These are phyloP conservation scores for Drosophila imparisetae DNA, from an alignment of 2,888 invertebrate genomes.

Conservation along the genomic window DNA sequence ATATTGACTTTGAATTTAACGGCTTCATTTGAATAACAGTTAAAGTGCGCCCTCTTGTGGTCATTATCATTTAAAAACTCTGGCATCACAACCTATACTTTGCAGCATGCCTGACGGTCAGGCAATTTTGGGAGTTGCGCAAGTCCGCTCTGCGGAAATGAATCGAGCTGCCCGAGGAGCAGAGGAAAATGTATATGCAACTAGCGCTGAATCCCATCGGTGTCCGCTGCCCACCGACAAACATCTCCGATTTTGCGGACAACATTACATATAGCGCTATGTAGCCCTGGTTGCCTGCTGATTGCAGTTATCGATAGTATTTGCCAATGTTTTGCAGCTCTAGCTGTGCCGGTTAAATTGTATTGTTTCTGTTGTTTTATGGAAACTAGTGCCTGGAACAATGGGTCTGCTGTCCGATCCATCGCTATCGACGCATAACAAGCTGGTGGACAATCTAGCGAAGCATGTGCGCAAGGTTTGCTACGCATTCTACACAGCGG, in stretches of 20 bases:
- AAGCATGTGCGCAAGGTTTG: conserved; percentile 82
- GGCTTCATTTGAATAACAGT: conserved; percentile 20
- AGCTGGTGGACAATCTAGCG: conserved; percentile 78
- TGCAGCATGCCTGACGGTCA: too few relatives aligned
- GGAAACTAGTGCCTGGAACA: conserved; percentile 31
- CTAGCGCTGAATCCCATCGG: too few relatives aligned
- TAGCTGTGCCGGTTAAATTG: conserved; percentile 43
- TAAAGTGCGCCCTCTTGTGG: neutral
- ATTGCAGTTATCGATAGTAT: neutral
- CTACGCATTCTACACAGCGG: conserved; percentile 88
- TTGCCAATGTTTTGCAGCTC: conserved; percentile 10
- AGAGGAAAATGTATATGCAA: too few relatives aligned
- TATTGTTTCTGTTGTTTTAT: conserved; percentile 29
- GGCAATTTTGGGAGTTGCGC: too few relatives aligned
- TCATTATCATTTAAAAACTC: neutral
- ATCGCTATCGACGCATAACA: conserved; percentile 88
- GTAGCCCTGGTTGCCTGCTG: too few relatives aligned
- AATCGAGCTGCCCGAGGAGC: too few relatives aligned
- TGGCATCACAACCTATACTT: conserved; percentile 8
- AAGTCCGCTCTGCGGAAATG: too few relatives aligned
- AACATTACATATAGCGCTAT: too few relatives aligned
- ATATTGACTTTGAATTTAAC: conserved; percentile 12
- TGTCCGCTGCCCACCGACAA: too few relatives aligned
- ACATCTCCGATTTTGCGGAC: too few relatives aligned
- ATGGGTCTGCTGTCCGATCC: conserved; percentile 97